Evolutionary conservation across 2,797 vertebrate genomes (phyloP), one percentile per base, ranked within the genome.

Genomic region (Atherinosoma microstoma): DNA sequence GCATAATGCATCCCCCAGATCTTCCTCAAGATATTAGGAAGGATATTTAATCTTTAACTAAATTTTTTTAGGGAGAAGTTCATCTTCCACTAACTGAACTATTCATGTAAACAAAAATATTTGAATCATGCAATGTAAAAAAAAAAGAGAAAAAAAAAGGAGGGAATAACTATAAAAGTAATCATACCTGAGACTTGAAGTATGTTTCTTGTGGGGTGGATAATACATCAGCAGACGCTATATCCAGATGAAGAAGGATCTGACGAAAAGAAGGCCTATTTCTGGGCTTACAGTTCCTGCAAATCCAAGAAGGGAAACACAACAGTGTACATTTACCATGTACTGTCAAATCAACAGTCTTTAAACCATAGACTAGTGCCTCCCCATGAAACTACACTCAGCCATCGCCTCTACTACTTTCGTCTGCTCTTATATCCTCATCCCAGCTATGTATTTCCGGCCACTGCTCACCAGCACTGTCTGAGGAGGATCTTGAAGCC

Each of bases 201-300:
- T 99, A 99, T 0, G 97, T 99, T 91, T 99, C 97, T 70, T 99
- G 97, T 0, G 97, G 96, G 36, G 97, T 98, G 80, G 97, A 98
- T 49, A 99, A 94, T 1, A 99, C 95, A 20, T 99, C 97, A 0
- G 97, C 97, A 0, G 97, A 98, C 2, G 97, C 97, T 4, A 99
- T 99, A 86, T 99, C 97, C 84, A 99, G 94, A 81, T 99, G 97
- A 59, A 98, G 93, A 56, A 98, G 95, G 90, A 99, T 98, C 94
- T 99, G 97, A 64, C 97, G 94, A 92, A 98, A 98, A 68, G 97
- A 98, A 0, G 97, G 97, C 7, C 97, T 94, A 78, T 97, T 98
- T 91, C 97, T 93, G 65, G 97, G 97, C 49, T 98, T 98, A 92
- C 97, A 97, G 87, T 97, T 98, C 97, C 97, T 99, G 92, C 67